A percentile compares a stretch with the other conserved stretches of the same genome.
These are phyloP conservation scores for Apistogramma diplotaenia DNA, from an alignment of 2,113 vertebrate genomes.

Conservation along the genomic window DNA sequence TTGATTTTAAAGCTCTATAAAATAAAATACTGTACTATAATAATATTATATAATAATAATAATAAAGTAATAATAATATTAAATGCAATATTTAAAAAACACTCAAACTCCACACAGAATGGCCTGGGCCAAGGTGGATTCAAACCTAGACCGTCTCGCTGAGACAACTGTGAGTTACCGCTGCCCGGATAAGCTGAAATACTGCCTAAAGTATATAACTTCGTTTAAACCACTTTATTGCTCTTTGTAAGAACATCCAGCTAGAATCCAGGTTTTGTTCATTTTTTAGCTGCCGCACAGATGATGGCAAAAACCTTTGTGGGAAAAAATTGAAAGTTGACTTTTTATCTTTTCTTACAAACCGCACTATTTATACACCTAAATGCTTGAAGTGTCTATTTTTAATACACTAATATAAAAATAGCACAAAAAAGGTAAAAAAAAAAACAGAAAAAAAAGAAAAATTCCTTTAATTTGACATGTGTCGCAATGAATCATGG, in stretches of 20 bases:
- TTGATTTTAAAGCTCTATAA: neutral
- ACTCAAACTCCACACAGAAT: too few relatives aligned
- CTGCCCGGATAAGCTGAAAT: too few relatives aligned
- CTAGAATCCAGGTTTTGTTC: neutral
- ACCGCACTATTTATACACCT: neutral
- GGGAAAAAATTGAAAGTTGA: neutral
- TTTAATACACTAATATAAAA: neutral
- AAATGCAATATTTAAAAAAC: too few relatives aligned
- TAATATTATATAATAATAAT: too few relatives aligned
- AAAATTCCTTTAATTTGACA: neutral
- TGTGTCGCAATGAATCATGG: slow-evolving; percentile 27
- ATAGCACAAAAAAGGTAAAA: neutral
- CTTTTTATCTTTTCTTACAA: neutral
- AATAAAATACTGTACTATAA: too few relatives aligned
- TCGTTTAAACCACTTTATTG: neutral
- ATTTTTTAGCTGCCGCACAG: neutral
- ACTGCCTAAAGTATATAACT: neutral
- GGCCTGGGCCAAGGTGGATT: too few relatives aligned
- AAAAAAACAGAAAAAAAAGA: too few relatives aligned
- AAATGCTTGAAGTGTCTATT: neutral
- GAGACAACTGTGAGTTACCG: too few relatives aligned
- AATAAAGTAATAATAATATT: neutral
- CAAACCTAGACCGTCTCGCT: too few relatives aligned
- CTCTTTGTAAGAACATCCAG: neutral
- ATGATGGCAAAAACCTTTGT: neutral